phyloP scores from a whole-genome alignment of 2,797 vertebrate species.

The Trachops cirrhosus region DNA sequence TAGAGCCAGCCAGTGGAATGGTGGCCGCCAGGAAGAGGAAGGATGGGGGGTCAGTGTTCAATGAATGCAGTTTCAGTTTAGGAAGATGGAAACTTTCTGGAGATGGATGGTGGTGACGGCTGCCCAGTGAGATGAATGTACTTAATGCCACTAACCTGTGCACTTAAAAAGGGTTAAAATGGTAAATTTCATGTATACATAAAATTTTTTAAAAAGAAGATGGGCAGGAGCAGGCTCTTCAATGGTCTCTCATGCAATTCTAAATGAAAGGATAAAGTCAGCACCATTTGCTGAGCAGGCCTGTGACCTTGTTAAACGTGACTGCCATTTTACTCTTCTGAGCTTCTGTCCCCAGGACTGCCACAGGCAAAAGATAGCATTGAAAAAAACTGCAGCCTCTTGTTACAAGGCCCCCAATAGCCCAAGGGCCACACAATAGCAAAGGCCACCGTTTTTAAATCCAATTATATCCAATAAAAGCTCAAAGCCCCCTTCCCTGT shows the following conservation, averaged over 20 bases:
- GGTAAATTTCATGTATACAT: neutral
- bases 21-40: neutral
- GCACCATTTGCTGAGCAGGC: no score
- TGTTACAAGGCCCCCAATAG: no score
- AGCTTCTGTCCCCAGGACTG: no score
- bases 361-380: no score
- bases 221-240: neutral
- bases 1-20: neutral
- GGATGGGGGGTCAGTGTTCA: no score
- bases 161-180: neutral
- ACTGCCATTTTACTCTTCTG: no score
- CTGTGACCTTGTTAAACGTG: no score
- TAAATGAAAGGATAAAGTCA: neutral
- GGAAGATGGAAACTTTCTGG: neutral
- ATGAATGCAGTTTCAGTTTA: neutral
- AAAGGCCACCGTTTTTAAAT: no score
- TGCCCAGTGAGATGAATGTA: neutral
- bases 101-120: neutral
- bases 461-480: no score
- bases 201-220: neutral
- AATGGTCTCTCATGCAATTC: neutral
- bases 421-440: no score
- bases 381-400: no score
- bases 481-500: no score
- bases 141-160: neutral